Evolutionary conservation across 2,888 invertebrate species (phyloP).

Genomic region (Tenthredo amoena): DNA sequence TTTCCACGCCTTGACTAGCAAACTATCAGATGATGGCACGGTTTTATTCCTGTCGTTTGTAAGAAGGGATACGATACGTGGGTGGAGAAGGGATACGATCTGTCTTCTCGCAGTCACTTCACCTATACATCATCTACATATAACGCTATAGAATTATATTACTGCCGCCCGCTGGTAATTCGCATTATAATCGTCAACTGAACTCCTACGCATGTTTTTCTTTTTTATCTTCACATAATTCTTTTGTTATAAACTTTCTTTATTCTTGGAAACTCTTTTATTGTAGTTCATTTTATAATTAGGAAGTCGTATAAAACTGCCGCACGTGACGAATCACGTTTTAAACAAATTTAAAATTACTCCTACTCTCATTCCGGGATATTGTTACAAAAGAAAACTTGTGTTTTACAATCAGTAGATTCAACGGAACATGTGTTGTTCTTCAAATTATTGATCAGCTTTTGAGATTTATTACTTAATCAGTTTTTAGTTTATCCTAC

Average conservation of each 20-base stretch:
- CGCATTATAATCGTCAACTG: neutral
- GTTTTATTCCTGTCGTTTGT: slow-evolving; percentile 24
- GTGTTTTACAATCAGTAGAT: neutral
- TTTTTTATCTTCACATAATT: too few species aligned
- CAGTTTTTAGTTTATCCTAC: neutral
- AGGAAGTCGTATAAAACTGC: neutral
- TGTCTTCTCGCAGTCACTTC: neutral
- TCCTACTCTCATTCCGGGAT: too few species aligned
- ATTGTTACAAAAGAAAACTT: neutral
- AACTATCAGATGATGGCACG: slow-evolving; percentile 33
- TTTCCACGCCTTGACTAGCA: slow-evolving; percentile 40
- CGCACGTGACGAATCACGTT: neutral
- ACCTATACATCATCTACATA: neutral
- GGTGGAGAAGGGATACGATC: neutral
- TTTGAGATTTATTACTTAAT: neutral
- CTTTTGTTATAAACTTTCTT: neutral
- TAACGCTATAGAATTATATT: neutral
- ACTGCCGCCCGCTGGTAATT: neutral
- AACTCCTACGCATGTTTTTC: neutral
- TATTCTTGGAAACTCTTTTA: neutral
- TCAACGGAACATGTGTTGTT: neutral
- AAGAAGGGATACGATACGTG: neutral
- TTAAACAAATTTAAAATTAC: neutral
- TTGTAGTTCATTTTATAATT: neutral
- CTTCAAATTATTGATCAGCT: neutral